Evolutionary conservation across 2,888 invertebrate genomes (phyloP), one percentile per base, ranked within the genome.

Genomic region (Belgica antarctica): DNA sequence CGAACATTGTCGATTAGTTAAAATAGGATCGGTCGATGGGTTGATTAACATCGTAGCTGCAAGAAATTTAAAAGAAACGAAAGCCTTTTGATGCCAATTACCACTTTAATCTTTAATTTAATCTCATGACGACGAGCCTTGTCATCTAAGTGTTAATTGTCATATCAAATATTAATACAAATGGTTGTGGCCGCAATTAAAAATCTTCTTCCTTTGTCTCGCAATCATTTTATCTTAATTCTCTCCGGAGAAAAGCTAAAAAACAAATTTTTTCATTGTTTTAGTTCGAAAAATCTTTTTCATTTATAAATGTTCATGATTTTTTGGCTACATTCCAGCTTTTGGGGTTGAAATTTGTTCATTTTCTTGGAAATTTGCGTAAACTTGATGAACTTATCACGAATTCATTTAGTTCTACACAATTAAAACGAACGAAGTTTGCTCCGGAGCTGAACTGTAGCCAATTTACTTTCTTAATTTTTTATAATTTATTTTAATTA

Each of bases 111-210:
- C n/a, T n/a, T n/a, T n/a, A n/a, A n/a, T n/a, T n/a, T n/a, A n/a
- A n/a, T n/a, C n/a, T n/a, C n/a, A n/a, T 41, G 41, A 41, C 41
- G 41, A 41, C 41, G 41, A 12, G 2, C 41, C 41, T 41, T 2
- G 41, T 34, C 34, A 12, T 8, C 34, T 34, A 34, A 34, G 12
- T 52, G 22, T 52, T 22, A 22, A 2, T 52, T 17, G 7, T 28
- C 62, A 62, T 52, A 27, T 68, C 71, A 71, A 34, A 71, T 70
- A 70, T 70, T 27, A 66, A 72, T 72, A 62, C 57, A 57, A 46
- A 66, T 71, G 52, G 70, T 70, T 70, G 61, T 70, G 70, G 70
- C 41, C 61, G 61, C 69, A 66, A 41, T 62, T 62, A 62, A 62
- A n/a, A 31, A 52, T 57, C 27, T 65, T 25, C 17, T 28, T 28